These are phyloP conservation scores for Tipula vernalis DNA, from an alignment of 2,888 invertebrate genomes.

Conservation along the genomic window DNA sequence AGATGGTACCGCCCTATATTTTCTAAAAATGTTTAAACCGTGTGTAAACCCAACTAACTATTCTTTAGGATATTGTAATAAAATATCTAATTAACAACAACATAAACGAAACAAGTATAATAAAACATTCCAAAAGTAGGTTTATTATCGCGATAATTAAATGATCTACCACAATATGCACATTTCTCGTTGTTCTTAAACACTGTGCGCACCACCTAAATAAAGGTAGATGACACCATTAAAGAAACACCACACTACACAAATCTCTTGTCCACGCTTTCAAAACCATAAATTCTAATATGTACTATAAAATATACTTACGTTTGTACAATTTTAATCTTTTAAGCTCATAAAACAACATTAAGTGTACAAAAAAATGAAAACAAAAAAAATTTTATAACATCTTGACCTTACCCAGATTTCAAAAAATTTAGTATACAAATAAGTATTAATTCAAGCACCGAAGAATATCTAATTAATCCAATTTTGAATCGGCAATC, in stretches of 20 bases:
- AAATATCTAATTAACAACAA: too few relatives aligned
- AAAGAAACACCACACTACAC: not conserved
- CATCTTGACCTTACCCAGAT: not conserved
- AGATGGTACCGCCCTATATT: too few relatives aligned
- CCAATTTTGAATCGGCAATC: not conserved
- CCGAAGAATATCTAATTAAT: not conserved
- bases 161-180: not conserved
- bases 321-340: not conserved
- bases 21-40: too few relatives aligned
- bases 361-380: not conserved
- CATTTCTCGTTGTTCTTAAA: not conserved
- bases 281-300: not conserved
- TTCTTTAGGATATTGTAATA: too few relatives aligned
- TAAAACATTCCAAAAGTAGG: too few relatives aligned
- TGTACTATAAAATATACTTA: not conserved
- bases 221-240: not conserved
- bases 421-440: not conserved
- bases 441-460: not conserved
- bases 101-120: too few relatives aligned
- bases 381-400: not conserved
- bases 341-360: not conserved
- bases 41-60: too few relatives aligned
- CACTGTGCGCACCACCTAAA: not conserved
- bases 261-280: not conserved
- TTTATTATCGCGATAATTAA: not conserved